Conservation (phyloP, 2,797 vertebrate genomes). For the Pteropus rufus region DNA sequence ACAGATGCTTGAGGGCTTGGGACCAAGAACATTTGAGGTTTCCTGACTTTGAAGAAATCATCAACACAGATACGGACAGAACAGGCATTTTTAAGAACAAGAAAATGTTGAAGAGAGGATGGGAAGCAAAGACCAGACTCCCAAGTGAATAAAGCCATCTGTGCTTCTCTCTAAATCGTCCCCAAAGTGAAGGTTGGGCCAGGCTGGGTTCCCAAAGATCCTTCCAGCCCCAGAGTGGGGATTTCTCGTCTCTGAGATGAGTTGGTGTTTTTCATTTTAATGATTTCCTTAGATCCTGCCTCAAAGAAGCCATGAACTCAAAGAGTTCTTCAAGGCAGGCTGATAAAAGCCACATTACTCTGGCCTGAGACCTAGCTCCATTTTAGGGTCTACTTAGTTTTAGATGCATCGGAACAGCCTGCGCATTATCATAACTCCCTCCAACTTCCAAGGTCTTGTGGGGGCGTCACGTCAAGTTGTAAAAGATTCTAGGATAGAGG, state of each 20-base stretch:
- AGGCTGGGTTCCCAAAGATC: background rate
- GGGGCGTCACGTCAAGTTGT: slow-evolving; percentile 56
- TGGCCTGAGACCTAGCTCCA: background rate
- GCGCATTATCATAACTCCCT: slow-evolving; percentile 35
- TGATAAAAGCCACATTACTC: background rate
- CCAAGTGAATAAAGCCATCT: background rate
- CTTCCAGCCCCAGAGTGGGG: background rate
- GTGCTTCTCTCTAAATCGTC: background rate
- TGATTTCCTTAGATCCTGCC: background rate
- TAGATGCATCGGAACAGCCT: slow-evolving; percentile 22
- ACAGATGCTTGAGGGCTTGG: background rate
- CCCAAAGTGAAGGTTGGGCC: background rate
- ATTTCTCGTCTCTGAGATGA: background rate
- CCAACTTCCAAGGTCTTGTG: slow-evolving; percentile 57
- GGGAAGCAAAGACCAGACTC: background rate
- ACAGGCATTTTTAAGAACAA: background rate
- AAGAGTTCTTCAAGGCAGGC: background rate
- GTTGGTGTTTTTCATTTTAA: background rate
- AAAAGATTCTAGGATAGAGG: slow-evolving; percentile 44
- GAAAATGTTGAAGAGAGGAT: background rate
- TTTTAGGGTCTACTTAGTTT: background rate
- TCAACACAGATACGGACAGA: background rate
- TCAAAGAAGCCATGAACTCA: background rate
- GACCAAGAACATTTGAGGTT: background rate
- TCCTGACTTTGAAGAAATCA: background rate